Evolutionary conservation across 2,888 invertebrate species (phyloP), one percentile per base, ranked within the genome.

Genomic region (Isotomurus palustris): DNA sequence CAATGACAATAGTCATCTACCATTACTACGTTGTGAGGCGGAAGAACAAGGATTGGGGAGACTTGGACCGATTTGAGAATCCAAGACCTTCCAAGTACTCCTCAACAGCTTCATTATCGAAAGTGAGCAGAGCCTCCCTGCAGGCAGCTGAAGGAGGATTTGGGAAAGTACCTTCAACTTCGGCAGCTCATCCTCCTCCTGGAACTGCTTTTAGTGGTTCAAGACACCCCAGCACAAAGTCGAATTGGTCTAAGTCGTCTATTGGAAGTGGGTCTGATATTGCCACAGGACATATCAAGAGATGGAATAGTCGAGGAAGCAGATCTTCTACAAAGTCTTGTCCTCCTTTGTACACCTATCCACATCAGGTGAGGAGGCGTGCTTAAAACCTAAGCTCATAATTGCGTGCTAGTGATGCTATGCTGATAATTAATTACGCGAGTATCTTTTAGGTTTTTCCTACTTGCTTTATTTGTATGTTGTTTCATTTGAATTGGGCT

Each of bases 1-100:
- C 84, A 12, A 80, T 84, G 72, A 84, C 84, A 4, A 78, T 84
- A 56, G 82, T 85, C 29, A 78, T 84, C 67, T 84, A 83, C 72
- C 82, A 83, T 32, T 84, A 84, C 72, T 84, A 84, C 74, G 77
- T 80, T 25, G 73, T 79, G 4, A 78, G 80, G 44, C 77, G 78
- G 44, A 80, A 80, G 56, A 78, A 80, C 22, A 82, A 82, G 71
- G 82, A 82, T 72, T 84, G 84, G 84, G 81, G 78, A 47, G 78
- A 80, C 56, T 71, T 81, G 70, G 81, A 81, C 66, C 77, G 80
- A 2, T 81, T 71, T 54, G 60, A 68, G 44, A 51, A 53, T 19
- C 65, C 66, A 12, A 53, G 62, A 29, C 47, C 53, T 25, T 52
- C 58, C n/a, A 54, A 56, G 10, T 62, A 66, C 56, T 59, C 70